Evolutionary conservation across 2,797 vertebrate species (phyloP).

Genomic region (Crypturellus tataupa): DNA sequence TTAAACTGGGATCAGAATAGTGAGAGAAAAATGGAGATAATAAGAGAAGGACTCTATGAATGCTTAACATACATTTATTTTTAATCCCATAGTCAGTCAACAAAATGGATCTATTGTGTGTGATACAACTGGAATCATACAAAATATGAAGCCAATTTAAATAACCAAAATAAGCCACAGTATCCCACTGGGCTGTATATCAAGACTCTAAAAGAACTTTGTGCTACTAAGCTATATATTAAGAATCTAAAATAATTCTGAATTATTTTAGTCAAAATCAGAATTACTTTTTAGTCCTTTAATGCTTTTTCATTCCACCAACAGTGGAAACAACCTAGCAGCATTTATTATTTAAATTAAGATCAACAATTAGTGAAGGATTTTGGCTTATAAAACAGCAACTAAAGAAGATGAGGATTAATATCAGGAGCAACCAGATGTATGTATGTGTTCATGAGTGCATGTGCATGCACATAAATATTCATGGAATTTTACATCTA

Average conservation of each 20-base stretch:
- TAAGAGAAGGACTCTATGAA: background rate
- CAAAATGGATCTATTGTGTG: background rate
- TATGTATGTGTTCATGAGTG: background rate
- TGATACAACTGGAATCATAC: rapidly evolving
- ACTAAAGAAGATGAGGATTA: background rate
- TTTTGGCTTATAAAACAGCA: background rate
- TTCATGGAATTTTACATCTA: background rate
- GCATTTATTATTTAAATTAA: background rate
- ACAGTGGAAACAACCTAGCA: background rate
- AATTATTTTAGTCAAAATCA: background rate
- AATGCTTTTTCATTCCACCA: background rate
- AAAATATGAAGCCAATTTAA: background rate
- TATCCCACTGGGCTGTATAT: background rate
- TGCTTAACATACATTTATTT: background rate
- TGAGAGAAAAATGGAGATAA: background rate
- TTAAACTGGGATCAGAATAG: background rate
- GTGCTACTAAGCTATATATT: background rate
- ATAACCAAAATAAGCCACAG: background rate
- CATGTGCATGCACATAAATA: background rate
- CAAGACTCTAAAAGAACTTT: background rate
- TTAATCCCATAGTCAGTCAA: background rate
- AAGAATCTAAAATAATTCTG: background rate
- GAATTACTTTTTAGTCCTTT: background rate
- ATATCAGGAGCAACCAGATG: background rate
- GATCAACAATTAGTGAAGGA: background rate